phyloP scores from a whole-genome alignment of 2,888 invertebrate species.

The Cryptophagus acutangulus region DNA sequence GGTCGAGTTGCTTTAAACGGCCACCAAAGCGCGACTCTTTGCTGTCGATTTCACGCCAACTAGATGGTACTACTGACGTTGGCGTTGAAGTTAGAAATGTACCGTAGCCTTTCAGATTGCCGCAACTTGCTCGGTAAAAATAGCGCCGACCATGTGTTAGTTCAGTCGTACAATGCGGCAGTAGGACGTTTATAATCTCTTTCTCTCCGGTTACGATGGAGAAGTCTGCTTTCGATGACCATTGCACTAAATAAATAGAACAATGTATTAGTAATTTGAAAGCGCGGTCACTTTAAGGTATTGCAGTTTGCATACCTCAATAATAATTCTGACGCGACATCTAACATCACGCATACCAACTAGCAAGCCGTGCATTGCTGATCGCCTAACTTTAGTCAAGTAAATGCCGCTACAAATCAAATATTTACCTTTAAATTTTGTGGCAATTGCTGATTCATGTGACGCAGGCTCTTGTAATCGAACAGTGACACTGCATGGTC shows the following conservation, averaged over 20 bases:
- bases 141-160: slow-evolving; percentile 82
- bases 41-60: slow-evolving; percentile 85
- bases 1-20: slow-evolving; percentile 67
- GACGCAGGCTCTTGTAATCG: slow-evolving; percentile 66
- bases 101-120: slow-evolving; percentile 90
- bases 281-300: too few species aligned
- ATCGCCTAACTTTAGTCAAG: too few species aligned
- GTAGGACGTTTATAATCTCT: slow-evolving; percentile 66
- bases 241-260: slow-evolving; percentile 77
- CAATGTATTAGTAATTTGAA: too few species aligned
- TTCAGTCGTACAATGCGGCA: slow-evolving; percentile 59
- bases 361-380: too few species aligned
- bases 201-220: slow-evolving; percentile 73
- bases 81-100: slow-evolving; percentile 72
- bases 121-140: slow-evolving; percentile 86
- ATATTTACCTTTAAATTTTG: slow-evolving; percentile 86
- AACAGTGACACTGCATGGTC: slow-evolving; percentile 62
- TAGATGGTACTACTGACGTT: slow-evolving; percentile 81
- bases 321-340: too few species aligned
- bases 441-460: slow-evolving; percentile 73
- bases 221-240: slow-evolving; percentile 86
- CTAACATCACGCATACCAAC: too few species aligned
- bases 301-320: too few species aligned
- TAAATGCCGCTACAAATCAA: too few species aligned
- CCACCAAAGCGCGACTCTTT: slow-evolving; percentile 65